Conservation (phyloP, 2,797 vertebrate genomes). For the Lerista edwardsae region DNA sequence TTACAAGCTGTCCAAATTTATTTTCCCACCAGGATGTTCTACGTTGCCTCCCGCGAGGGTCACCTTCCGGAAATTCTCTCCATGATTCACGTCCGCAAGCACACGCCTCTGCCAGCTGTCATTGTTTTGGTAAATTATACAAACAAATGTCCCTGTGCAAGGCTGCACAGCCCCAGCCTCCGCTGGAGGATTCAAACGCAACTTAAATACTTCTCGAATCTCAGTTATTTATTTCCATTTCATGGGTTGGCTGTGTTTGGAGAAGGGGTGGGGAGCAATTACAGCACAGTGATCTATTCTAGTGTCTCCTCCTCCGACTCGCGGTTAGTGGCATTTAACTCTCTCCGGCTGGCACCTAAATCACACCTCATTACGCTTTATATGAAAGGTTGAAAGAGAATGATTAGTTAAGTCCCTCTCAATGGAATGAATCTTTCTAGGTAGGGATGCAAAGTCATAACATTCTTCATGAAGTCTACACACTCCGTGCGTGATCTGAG, state of each 20-base stretch:
- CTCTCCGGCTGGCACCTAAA: slow-evolving; percentile 35
- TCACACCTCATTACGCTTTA: slow-evolving; percentile 53
- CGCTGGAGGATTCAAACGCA: slow-evolving; percentile 45
- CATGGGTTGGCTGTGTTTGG: slow-evolving; percentile 24
- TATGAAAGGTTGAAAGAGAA: slow-evolving; percentile 54
- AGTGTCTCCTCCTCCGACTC: slow-evolving; percentile 38
- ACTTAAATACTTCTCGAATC: slow-evolving; percentile 55
- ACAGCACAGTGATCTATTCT: slow-evolving; percentile 49
- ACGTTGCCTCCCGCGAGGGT: slow-evolving; percentile 94
- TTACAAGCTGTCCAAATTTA: slow-evolving; percentile 73
- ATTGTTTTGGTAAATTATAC: slow-evolving; percentile 89
- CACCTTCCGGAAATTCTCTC: slow-evolving; percentile 96
- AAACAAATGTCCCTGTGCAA: slow-evolving; percentile 67
- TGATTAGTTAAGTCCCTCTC: slow-evolving; percentile 56
- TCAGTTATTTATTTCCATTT: slow-evolving; percentile 39
- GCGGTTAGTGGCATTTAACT: slow-evolving; percentile 45
- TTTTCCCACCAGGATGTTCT: slow-evolving; percentile 89
- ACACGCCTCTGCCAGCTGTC: slow-evolving; percentile 94
- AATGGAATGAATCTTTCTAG: slow-evolving; percentile 54
- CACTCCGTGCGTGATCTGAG: slow-evolving; percentile 39
- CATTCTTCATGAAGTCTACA: slow-evolving; percentile 54
- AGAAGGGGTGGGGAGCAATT: slow-evolving; percentile 26
- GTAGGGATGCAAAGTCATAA: slow-evolving; percentile 49
- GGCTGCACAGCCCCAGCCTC: slow-evolving; percentile 44
- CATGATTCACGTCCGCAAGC: slow-evolving; percentile 94